Percentiles rank a stretch among this genome's conserved stretches.
Conservation (phyloP, 2,888 invertebrate species). For the Dermolepida albohirtum region DNA sequence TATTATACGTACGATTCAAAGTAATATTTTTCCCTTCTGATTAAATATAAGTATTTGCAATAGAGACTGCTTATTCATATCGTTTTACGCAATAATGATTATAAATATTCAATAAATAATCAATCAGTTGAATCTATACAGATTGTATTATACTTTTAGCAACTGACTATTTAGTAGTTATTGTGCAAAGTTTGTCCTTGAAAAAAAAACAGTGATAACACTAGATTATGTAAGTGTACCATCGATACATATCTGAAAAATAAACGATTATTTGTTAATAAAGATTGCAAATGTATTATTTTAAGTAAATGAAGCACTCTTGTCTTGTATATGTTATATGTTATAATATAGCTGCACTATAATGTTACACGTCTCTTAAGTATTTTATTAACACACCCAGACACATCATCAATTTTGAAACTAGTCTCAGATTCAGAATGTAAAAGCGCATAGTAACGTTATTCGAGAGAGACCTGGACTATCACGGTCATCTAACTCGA, state of each 20-base stretch:
- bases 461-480: no score
- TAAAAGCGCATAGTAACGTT: no score
- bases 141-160: slow-evolving; percentile 1
- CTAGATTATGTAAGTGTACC: slow-evolving; percentile 54
- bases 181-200: slow-evolving; percentile 31
- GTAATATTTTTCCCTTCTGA: no score
- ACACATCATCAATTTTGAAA: no score
- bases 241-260: slow-evolving; percentile 60
- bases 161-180: background rate
- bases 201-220: slow-evolving; percentile 43
- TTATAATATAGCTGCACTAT: slow-evolving; percentile 55
- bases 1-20: no score
- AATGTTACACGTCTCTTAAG: slow-evolving; percentile 41
- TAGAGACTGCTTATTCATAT: slow-evolving; percentile 24
- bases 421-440: no score
- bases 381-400: no score
- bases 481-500: no score
- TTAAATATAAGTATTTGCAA: slow-evolving; percentile 2
- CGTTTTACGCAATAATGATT: slow-evolving; percentile 19
- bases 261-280: slow-evolving; percentile 51
- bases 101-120: background rate
- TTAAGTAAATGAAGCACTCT: slow-evolving; percentile 48
- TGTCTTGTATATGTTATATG: slow-evolving; percentile 51
- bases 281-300: slow-evolving; percentile 46
- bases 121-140: background rate